Percentiles rank a stretch among this genome's conserved stretches.
phyloP scores from a whole-genome alignment of 2,113 vertebrate species.

The Menura novaehollandiae region DNA sequence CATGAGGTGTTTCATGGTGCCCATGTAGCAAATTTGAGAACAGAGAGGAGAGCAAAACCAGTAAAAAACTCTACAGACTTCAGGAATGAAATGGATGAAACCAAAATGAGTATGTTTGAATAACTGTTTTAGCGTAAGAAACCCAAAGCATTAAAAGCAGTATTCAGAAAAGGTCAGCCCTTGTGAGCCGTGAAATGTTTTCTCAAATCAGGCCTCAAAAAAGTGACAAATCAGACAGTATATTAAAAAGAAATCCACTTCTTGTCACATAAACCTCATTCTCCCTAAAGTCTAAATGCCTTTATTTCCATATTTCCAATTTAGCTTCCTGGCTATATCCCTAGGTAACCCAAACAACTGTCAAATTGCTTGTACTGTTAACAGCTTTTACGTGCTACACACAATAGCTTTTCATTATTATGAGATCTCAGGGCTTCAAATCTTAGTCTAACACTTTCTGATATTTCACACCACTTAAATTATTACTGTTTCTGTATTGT shows the following conservation, averaged over 20 bases:
- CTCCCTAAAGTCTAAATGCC: background rate
- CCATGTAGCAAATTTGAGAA: background rate
- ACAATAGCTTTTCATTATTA: conserved; percentile 16
- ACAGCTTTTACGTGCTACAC: background rate
- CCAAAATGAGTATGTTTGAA: background rate
- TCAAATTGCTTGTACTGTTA: background rate
- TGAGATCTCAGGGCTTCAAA: background rate
- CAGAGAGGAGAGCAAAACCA: background rate
- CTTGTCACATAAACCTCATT: background rate
- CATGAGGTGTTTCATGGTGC: background rate
- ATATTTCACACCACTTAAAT: background rate
- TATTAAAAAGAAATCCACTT: background rate
- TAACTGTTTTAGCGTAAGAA: background rate
- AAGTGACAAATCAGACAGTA: background rate
- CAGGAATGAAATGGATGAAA: conserved; percentile 7
- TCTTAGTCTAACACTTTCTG: background rate
- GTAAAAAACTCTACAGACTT: background rate
- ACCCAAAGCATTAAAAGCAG: background rate
- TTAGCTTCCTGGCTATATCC: background rate
- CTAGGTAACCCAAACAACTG: background rate
- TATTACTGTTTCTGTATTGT: background rate
- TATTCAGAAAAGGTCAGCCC: background rate
- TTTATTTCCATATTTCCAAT: conserved; percentile 36
- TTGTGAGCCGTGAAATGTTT: background rate
- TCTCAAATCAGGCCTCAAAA: background rate